A percentile compares a stretch with the other conserved stretches of the same genome.
These are phyloP conservation scores for Siniperca knerii DNA, from an alignment of 2,113 vertebrate genomes.

Conservation along the genomic window DNA sequence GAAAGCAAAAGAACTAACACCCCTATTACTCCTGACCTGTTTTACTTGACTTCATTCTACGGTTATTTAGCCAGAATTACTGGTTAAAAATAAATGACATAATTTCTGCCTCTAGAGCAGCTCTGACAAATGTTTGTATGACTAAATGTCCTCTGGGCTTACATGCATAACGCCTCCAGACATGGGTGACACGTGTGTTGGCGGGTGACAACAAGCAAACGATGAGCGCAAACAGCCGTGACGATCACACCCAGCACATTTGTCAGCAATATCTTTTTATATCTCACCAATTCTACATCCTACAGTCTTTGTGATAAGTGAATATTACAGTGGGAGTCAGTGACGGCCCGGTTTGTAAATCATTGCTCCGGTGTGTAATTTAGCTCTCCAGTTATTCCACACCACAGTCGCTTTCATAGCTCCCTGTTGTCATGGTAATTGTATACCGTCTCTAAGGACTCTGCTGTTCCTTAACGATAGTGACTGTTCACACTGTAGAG, in stretches of 20 bases:
- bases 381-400: slow-evolving; percentile 14
- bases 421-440: slow-evolving; percentile 57
- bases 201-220: slow-evolving; percentile 2
- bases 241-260: neutral
- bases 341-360: neutral
- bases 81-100: neutral
- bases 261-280: neutral
- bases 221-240: slow-evolving; percentile 4
- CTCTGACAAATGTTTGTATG: slow-evolving; percentile 28
- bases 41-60: neutral
- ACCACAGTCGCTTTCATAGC: slow-evolving; percentile 24
- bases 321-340: slow-evolving; percentile 17
- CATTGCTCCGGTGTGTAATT: slow-evolving; percentile 1
- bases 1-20: neutral
- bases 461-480: slow-evolving; percentile 51
- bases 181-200: neutral
- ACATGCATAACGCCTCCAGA: slow-evolving; percentile 22
- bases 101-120: slow-evolving; percentile 26
- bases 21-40: neutral
- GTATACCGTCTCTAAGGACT: slow-evolving; percentile 22
- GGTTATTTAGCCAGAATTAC: neutral
- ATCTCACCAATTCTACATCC: neutral
- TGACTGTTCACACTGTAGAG: slow-evolving; percentile 19
- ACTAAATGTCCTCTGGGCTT: slow-evolving; percentile 16
- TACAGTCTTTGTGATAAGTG: neutral